Percentiles rank a stretch among this genome's conserved stretches.
phyloP scores from a whole-genome alignment of 2,888 invertebrate genomes.

The Tenthredo amoena region DNA sequence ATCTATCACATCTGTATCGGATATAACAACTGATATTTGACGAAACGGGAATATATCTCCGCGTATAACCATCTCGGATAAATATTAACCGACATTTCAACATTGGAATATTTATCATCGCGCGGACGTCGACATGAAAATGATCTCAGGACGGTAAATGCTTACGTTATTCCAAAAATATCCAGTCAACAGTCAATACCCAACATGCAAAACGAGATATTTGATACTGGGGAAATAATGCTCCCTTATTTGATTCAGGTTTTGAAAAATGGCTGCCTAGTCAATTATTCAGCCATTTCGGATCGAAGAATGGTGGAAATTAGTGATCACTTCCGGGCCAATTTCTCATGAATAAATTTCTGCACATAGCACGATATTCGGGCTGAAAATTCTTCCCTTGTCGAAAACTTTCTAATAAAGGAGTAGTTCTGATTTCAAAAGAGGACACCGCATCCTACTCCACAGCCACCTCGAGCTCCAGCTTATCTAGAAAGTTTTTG shows the following conservation, averaged over 20 bases:
- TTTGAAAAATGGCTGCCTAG: neutral
- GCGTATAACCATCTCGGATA: neutral
- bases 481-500: slow-evolving; percentile 35
- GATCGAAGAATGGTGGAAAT: slow-evolving; percentile 1
- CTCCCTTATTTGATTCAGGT: neutral
- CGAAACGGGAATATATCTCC: slow-evolving; percentile 10
- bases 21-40: neutral
- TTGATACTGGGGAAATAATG: neutral
- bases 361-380: neutral
- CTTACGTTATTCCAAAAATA: neutral
- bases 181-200: neutral
- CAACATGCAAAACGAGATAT: neutral
- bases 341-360: neutral
- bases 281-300: neutral
- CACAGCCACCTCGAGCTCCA: neutral
- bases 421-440: neutral
- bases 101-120: slow-evolving; percentile 27
- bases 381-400: neutral
- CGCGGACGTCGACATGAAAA: slow-evolving; percentile 1
- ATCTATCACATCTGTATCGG: neutral
- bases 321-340: neutral
- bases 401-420: neutral
- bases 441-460: neutral
- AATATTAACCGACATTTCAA: slow-evolving; percentile 1
- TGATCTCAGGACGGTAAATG: neutral